Conservation (phyloP, 2,888 invertebrate genomes). For the Brachypterus glaber region DNA sequence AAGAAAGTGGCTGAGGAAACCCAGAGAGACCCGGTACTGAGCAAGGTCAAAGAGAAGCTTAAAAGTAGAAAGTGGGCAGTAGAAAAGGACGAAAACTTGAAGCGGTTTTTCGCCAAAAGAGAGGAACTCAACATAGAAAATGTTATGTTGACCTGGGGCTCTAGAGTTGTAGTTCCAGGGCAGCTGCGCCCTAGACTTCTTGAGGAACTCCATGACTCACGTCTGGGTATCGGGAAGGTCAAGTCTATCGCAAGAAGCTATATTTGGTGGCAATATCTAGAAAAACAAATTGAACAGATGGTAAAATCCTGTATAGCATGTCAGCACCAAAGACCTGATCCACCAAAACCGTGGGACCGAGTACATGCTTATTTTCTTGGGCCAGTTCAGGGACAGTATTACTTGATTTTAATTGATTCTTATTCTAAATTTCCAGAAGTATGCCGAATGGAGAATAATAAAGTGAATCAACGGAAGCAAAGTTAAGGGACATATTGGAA, state of each 20-base stretch:
- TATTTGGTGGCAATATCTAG: slow-evolving; percentile 7
- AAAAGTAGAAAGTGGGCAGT: slow-evolving; percentile 3
- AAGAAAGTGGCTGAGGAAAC: background rate
- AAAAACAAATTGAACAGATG: slow-evolving; percentile 6
- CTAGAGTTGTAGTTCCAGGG: slow-evolving; percentile 4
- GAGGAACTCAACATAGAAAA: too few relatives aligned
- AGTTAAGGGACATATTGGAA: slow-evolving; percentile 2
- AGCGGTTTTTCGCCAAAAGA: slow-evolving; percentile 1
- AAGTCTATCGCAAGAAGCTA: slow-evolving; percentile 4
- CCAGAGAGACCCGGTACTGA: background rate
- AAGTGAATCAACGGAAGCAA: background rate
- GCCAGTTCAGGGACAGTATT: too few relatives aligned
- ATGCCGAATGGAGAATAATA: background rate
- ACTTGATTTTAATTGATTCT: too few relatives aligned
- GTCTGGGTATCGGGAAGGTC: slow-evolving; percentile 5
- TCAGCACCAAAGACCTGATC: too few relatives aligned
- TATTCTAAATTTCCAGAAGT: slow-evolving; percentile 3
- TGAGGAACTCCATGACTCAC: slow-evolving; percentile 6
- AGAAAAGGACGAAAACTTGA: slow-evolving; percentile 2
- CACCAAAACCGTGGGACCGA: slow-evolving; percentile 1
- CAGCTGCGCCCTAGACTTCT: background rate
- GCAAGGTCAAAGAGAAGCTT: too few relatives aligned
- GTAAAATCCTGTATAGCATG: too few relatives aligned
- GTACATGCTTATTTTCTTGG: too few relatives aligned
- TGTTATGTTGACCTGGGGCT: too few relatives aligned